phyloP scores from a whole-genome alignment of 2,888 invertebrate genomes.

The Girardia tigrina region DNA sequence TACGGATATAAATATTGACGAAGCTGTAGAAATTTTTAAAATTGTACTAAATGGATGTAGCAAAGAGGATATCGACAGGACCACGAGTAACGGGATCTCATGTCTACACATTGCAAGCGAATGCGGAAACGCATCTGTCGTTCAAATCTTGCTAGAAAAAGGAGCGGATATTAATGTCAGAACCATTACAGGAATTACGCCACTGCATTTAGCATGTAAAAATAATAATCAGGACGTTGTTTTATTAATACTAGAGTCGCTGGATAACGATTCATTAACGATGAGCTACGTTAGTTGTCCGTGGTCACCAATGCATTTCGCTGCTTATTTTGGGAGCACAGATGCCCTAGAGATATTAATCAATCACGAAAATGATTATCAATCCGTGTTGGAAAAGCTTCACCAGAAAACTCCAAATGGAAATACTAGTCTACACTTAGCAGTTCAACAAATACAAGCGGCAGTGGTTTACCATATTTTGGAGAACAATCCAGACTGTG shows the following conservation, averaged over 20 bases:
- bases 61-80: neutral
- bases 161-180: neutral
- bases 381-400: neutral
- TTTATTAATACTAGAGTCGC: neutral
- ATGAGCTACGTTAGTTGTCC: slow-evolving; percentile 1
- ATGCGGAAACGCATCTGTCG: neutral
- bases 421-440: neutral
- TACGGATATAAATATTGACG: neutral
- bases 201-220: neutral
- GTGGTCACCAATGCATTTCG: slow-evolving; percentile 14
- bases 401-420: neutral
- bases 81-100: neutral
- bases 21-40: neutral
- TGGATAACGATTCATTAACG: neutral
- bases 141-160: neutral
- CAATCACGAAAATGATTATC: neutral
- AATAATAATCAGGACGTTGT: neutral
- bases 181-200: neutral
- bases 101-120: neutral
- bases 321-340: neutral
- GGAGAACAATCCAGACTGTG: neutral
- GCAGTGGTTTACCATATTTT: neutral
- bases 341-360: neutral
- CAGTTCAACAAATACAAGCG: neutral
- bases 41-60: neutral